These are phyloP conservation scores for Mythimna albipuncta DNA, from an alignment of 2,888 invertebrate genomes.

Conservation along the genomic window DNA sequence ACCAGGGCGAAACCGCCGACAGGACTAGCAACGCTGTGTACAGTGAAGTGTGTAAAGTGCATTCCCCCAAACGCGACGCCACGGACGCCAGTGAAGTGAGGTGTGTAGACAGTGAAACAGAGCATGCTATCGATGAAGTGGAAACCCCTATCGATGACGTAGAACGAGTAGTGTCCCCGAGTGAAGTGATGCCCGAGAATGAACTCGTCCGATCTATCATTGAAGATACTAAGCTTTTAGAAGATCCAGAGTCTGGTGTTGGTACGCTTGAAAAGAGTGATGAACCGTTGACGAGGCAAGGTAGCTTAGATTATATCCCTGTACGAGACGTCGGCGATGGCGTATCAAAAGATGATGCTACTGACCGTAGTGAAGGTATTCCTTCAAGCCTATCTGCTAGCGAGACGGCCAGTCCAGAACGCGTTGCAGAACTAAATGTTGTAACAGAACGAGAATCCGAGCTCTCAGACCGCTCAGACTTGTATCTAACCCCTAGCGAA, in stretches of 20 bases:
- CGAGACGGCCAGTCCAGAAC: constrained; percentile 87
- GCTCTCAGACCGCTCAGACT: constrained; percentile 93
- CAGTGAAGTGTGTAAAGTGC: constrained; percentile 92
- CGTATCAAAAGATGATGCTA: constrained; percentile 83
- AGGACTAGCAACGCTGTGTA: constrained; percentile 86
- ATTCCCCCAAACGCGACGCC: constrained; percentile 82
- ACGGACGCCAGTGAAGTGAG: constrained; percentile 15
- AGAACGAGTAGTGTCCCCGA: constrained; percentile 41
- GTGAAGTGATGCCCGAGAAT: constrained; percentile 36
- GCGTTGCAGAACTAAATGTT: constrained; percentile 82
- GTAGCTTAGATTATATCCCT: constrained; percentile 88
- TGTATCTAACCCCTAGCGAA: constrained; percentile 93
- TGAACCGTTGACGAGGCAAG: constrained; percentile 82
- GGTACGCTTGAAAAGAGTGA: constrained; percentile 82
- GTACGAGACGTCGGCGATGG: constrained; percentile 87
- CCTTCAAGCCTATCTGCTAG: constrained; percentile 88
- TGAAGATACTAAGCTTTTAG: constrained; percentile 79
- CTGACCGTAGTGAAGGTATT: constrained; percentile 87
- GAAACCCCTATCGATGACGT: constrained; percentile 44
- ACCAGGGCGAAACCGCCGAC: constrained; percentile 61
- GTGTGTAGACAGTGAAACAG: constrained; percentile 70
- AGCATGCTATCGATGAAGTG: constrained; percentile 79
- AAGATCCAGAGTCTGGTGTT: constrained; percentile 85
- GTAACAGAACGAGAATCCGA: constrained; percentile 90
- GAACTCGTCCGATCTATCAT: constrained; percentile 80